phyloP scores from a whole-genome alignment of 2,113 vertebrate species.

The Rhizomys pruinosus region DNA sequence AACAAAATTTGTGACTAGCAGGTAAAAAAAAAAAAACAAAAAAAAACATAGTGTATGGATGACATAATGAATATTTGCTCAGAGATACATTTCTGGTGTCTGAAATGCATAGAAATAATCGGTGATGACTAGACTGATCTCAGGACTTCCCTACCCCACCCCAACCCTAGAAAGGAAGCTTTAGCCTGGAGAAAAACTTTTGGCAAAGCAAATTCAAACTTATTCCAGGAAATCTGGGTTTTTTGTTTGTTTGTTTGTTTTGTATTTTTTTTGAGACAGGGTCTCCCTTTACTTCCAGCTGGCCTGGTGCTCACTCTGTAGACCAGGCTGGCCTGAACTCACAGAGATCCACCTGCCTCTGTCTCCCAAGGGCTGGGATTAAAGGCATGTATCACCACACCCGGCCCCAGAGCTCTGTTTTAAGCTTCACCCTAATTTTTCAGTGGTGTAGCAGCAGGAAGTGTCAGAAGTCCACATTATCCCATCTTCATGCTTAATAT shows the following conservation, averaged over 20 bases:
- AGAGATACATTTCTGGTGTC: not conserved
- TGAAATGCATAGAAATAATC: not conserved
- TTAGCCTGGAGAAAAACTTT: not conserved
- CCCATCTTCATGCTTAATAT: not conserved
- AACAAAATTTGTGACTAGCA: not conserved
- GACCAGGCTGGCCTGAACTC: too few species aligned
- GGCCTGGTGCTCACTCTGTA: too few species aligned
- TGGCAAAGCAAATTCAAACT: not conserved
- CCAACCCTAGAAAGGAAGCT: not conserved
- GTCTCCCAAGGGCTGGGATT: too few species aligned
- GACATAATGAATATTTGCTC: not conserved
- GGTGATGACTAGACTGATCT: not conserved
- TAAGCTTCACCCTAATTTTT: not conserved
- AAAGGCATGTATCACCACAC: too few species aligned
- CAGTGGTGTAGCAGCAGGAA: rapidly evolving
- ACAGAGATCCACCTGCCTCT: too few species aligned
- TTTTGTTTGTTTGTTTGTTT: too few species aligned
- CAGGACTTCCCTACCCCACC: rapidly evolving
- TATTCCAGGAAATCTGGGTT: too few species aligned
- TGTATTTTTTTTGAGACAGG: too few species aligned
- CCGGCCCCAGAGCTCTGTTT: not conserved
- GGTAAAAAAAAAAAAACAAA: not conserved
- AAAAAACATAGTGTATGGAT: not conserved
- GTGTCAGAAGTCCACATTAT: not conserved
- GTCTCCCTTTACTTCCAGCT: too few species aligned